Evolutionary conservation across 2,113 vertebrate genomes (phyloP).

Genomic region (Recurvirostra avosetta): DNA sequence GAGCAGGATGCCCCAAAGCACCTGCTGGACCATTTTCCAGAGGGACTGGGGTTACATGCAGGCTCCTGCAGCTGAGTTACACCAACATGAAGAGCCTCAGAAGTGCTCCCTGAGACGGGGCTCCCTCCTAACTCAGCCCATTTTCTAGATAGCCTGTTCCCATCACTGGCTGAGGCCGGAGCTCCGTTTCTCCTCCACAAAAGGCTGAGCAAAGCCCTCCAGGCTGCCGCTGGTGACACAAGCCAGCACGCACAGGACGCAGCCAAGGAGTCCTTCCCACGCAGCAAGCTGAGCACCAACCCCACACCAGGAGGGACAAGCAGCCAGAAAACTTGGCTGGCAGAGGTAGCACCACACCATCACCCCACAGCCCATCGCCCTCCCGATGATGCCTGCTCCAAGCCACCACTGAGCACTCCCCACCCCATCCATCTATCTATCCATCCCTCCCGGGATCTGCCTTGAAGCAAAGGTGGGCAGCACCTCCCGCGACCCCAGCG

Average conservation of each 20-base stretch:
- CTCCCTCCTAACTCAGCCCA: rapidly evolving
- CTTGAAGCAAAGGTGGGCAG: rapidly evolving
- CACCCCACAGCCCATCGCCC: not conserved
- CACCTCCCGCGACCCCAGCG: not conserved
- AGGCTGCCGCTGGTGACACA: rapidly evolving
- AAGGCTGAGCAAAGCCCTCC: not conserved
- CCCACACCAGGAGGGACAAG: rapidly evolving
- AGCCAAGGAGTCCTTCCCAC: rapidly evolving
- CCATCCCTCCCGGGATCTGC: not conserved
- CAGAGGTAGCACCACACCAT: rapidly evolving
- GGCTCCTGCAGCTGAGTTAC: rapidly evolving
- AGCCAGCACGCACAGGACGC: not conserved
- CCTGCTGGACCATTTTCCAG: rapidly evolving
- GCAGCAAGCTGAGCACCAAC: rapidly evolving
- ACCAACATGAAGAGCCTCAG: not conserved
- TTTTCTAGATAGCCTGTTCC: not conserved
- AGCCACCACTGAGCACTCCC: not conserved
- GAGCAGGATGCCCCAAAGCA: not conserved
- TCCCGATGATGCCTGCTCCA: too few relatives aligned
- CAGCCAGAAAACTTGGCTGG: rapidly evolving
- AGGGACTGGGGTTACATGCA: rapidly evolving
- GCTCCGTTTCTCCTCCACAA: not conserved
- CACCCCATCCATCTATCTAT: not conserved
- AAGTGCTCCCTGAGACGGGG: rapidly evolving
- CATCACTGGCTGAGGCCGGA: rapidly evolving